These are phyloP conservation scores for Hipparchia semele DNA, from an alignment of 2,888 invertebrate species.

Conservation along the genomic window DNA sequence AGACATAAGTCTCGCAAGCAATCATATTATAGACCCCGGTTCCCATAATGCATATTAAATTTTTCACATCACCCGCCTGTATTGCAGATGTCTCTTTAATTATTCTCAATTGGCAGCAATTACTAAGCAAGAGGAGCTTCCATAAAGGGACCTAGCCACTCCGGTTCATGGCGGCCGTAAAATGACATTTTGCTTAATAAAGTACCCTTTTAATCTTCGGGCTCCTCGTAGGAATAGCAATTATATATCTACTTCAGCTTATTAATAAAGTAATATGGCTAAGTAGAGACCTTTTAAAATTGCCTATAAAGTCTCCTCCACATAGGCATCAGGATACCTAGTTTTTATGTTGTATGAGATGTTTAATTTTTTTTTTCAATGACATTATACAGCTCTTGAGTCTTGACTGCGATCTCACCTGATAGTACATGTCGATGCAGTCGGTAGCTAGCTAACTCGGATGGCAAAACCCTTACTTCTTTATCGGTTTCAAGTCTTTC, in stretches of 20 bases:
- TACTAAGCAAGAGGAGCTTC: conserved; percentile 49
- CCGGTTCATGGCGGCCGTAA: conserved; percentile 50
- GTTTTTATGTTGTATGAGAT: too few relatives aligned
- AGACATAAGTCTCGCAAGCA: not conserved
- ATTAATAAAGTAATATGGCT: conserved; percentile 6
- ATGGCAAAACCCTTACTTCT: too few relatives aligned
- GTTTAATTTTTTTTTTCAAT: too few relatives aligned
- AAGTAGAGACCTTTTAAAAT: not conserved
- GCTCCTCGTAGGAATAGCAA: conserved; percentile 11
- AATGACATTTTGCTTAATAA: conserved; percentile 45
- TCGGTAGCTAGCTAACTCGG: too few relatives aligned
- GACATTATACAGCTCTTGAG: too few relatives aligned
- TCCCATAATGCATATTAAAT: conserved; percentile 45
- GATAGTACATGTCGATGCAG: too few relatives aligned
- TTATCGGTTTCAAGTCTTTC: too few relatives aligned
- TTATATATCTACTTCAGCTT: conserved; percentile 7
- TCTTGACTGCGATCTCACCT: too few relatives aligned
- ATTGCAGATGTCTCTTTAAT: conserved; percentile 65
- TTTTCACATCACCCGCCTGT: conserved; percentile 52
- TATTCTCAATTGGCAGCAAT: conserved; percentile 73
- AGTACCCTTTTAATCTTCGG: conserved; percentile 27
- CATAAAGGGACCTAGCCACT: conserved; percentile 45
- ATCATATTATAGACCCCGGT: conserved; percentile 11
- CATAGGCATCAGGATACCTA: too few relatives aligned
- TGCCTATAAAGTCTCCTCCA: not conserved